Conservation (phyloP, 1,140 invertebrate species). For the Trinorchestia longiramus region DNA sequence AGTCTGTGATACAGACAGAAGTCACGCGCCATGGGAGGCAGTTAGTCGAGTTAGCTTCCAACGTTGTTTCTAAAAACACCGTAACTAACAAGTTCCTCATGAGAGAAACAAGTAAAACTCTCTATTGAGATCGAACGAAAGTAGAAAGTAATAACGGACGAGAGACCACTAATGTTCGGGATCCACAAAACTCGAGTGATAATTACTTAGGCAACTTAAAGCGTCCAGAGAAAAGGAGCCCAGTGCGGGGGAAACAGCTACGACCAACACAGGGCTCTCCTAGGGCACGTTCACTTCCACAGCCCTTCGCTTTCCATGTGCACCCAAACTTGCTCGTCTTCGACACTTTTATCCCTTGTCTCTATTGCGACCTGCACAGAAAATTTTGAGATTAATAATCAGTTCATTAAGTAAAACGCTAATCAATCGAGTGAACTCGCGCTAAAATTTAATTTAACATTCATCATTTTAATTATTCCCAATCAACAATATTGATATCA, state of each 20-base stretch:
- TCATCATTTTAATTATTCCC: too few relatives aligned
- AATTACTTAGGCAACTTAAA: conserved; percentile 42
- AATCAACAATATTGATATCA: too few relatives aligned
- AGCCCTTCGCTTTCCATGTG: not conserved
- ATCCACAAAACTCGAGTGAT: not conserved
- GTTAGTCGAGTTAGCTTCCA: not conserved
- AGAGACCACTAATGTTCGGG: not conserved
- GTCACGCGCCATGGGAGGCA: not conserved
- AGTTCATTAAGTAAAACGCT: not conserved
- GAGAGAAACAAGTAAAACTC: not conserved
- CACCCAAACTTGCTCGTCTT: not conserved
- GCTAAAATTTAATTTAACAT: too few relatives aligned
- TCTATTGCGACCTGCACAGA: conserved; percentile 14
- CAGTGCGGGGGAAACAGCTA: not conserved
- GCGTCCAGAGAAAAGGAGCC: conserved; percentile 10
- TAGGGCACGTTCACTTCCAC: not conserved
- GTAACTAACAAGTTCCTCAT: not conserved
- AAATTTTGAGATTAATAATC: not conserved
- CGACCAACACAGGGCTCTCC: not conserved
- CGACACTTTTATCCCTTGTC: not conserved
- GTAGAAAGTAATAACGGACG: not conserved
- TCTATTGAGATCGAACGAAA: not conserved
- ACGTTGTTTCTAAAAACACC: not conserved
- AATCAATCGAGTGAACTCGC: too few relatives aligned
- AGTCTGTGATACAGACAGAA: not conserved